A percentile compares a stretch with the other conserved stretches of the same genome.
Conservation (phyloP, 2,113 vertebrate species). For the Casuarius casuarius region DNA sequence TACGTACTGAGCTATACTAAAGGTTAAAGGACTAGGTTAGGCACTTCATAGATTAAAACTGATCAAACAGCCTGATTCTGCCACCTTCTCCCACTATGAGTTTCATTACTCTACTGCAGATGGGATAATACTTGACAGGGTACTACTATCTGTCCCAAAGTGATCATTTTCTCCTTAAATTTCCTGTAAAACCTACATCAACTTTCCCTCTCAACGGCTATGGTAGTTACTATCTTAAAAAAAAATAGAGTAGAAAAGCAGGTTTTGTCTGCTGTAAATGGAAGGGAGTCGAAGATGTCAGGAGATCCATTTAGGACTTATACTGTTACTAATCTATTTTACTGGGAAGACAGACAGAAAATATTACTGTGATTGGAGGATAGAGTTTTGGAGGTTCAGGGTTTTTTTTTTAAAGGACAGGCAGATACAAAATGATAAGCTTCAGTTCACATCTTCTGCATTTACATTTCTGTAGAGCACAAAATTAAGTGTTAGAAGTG, state of each 20-base stretch:
- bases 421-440: background rate
- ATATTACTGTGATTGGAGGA: background rate
- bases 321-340: conserved; percentile 40
- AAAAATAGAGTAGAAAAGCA: conserved; percentile 44
- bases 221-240: conserved; percentile 13
- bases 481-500: conserved; percentile 54
- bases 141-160: conserved; percentile 60
- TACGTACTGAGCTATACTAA: conserved; percentile 17
- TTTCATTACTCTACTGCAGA: conserved; percentile 40
- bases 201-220: conserved; percentile 31
- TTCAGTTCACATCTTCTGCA: background rate
- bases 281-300: conserved; percentile 23
- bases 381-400: background rate
- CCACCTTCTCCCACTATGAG: conserved; percentile 30
- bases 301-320: conserved; percentile 40
- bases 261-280: conserved; percentile 30
- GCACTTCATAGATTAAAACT: conserved; percentile 48
- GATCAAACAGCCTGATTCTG: conserved; percentile 43
- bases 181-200: conserved; percentile 52
- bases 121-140: conserved; percentile 55
- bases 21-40: conserved; percentile 51
- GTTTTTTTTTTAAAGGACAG: background rate
- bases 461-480: conserved; percentile 16
- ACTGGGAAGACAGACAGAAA: conserved; percentile 23
- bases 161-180: conserved; percentile 62